These are phyloP conservation scores for Odontomyia ornata DNA, from an alignment of 2,888 invertebrate genomes.

Conservation along the genomic window DNA sequence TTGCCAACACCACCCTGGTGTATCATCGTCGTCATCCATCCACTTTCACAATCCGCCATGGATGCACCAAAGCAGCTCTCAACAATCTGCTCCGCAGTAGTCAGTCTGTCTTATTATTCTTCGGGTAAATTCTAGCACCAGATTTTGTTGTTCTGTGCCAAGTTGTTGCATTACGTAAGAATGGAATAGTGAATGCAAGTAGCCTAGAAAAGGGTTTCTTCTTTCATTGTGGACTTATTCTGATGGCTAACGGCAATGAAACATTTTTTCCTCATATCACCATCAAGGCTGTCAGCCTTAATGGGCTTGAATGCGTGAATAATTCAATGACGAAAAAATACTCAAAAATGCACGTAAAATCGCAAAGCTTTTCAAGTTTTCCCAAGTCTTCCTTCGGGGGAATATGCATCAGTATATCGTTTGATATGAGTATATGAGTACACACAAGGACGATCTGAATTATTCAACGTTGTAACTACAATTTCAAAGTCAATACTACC, in stretches of 20 bases:
- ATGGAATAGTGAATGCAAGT: neutral
- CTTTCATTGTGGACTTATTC: neutral
- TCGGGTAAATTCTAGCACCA: too few relatives aligned
- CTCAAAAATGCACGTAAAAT: neutral
- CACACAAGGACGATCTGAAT: too few relatives aligned
- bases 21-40: neutral
- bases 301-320: too few relatives aligned
- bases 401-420: too few relatives aligned
- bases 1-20: slow-evolving; percentile 16
- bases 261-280: neutral
- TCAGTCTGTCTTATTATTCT: too few relatives aligned
- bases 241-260: neutral
- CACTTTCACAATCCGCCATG: neutral
- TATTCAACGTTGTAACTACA: too few relatives aligned
- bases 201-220: slow-evolving; percentile 1
- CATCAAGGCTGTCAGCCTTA: neutral
- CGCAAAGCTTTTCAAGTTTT: neutral
- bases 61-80: neutral
- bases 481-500: too few relatives aligned
- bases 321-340: neutral
- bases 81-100: too few relatives aligned
- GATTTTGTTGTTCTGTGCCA: too few relatives aligned
- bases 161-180: neutral
- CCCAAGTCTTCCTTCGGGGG: too few relatives aligned
- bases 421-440: too few relatives aligned